A percentile compares a stretch with the other conserved stretches of the same genome.
Evolutionary conservation across 1,140 invertebrate species (phyloP).

Genomic region (Lordiphosa collinella): DNA sequence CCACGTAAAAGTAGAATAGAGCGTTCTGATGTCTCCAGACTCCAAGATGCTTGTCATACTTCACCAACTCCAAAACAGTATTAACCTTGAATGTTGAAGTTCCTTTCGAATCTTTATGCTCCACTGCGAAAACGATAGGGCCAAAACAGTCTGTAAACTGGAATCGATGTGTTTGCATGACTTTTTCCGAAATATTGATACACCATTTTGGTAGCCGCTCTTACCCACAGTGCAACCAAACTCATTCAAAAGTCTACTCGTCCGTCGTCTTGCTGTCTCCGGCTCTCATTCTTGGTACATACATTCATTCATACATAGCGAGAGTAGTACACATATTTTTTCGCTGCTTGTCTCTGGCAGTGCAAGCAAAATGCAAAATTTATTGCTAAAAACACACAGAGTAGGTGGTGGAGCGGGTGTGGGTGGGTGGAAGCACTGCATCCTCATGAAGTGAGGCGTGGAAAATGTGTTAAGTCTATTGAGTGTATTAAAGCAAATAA

Average conservation of each 20-base stretch:
- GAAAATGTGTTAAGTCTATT: conserved; percentile 77
- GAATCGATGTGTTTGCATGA: too few relatives aligned
- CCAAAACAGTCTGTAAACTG: too few relatives aligned
- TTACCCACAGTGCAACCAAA: background rate
- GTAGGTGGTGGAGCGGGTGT: conserved; percentile 10
- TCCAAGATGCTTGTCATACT: too few relatives aligned
- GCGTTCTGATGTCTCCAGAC: too few relatives aligned
- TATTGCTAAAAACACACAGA: conserved; percentile 59
- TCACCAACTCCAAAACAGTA: too few relatives aligned
- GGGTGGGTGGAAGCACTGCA: background rate
- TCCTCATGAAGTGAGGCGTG: conserved; percentile 52
- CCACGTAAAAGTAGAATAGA: too few relatives aligned
- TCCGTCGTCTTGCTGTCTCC: background rate
- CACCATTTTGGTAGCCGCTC: too few relatives aligned
- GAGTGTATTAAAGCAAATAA: conserved; percentile 78
- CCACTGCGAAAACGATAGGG: too few relatives aligned
- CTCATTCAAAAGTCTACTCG: conserved; percentile 11
- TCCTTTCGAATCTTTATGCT: too few relatives aligned
- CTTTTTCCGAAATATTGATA: too few relatives aligned
- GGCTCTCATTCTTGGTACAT: background rate
- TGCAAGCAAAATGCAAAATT: conserved; percentile 73
- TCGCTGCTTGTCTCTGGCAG: conserved; percentile 41
- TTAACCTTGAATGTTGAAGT: too few relatives aligned
- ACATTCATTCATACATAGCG: too few relatives aligned
- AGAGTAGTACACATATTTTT: background rate